Percentiles rank a stretch among this genome's conserved stretches.
phyloP scores from a whole-genome alignment of 2,797 vertebrate genomes.

The Bovichtus diacanthus region DNA sequence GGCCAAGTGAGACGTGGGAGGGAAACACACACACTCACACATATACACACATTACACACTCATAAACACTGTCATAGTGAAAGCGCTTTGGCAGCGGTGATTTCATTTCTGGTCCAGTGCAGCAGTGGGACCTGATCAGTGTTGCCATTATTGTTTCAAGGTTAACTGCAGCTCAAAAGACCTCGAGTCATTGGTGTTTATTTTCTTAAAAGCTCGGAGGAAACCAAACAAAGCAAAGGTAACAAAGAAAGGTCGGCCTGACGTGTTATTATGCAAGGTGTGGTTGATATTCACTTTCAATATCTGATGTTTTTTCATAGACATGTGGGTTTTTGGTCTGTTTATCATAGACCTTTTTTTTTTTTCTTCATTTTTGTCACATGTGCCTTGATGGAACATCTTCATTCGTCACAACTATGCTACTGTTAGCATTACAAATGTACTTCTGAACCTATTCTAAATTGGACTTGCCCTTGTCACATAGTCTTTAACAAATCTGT shows the following conservation, averaged over 20 bases:
- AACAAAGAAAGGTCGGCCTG: neutral
- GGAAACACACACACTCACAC: conserved; percentile 10
- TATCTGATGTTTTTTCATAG: neutral
- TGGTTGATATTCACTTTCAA: neutral
- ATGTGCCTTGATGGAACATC: neutral
- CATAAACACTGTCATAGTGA: neutral
- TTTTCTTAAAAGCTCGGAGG: neutral
- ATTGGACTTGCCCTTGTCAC: too few relatives aligned
- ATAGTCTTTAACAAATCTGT: neutral
- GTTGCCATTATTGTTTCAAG: conserved; percentile 6
- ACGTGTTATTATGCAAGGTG: neutral
- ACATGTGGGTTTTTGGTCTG: neutral
- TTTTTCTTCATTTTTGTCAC: neutral
- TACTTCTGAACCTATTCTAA: too few relatives aligned
- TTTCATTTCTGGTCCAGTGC: conserved; percentile 18
- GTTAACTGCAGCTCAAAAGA: conserved; percentile 8
- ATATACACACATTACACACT: neutral
- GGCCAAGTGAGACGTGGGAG: conserved; percentile 21
- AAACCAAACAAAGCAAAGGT: neutral
- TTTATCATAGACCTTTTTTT: neutral
- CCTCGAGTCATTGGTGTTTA: neutral
- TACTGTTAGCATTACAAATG: too few relatives aligned
- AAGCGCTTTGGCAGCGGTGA: neutral
- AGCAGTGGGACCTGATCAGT: conserved; percentile 17
- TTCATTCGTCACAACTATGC: neutral